A percentile compares a stretch with the other conserved stretches of the same genome.
Conservation (phyloP, 2,888 invertebrate species). For the Calameuta idolon region DNA sequence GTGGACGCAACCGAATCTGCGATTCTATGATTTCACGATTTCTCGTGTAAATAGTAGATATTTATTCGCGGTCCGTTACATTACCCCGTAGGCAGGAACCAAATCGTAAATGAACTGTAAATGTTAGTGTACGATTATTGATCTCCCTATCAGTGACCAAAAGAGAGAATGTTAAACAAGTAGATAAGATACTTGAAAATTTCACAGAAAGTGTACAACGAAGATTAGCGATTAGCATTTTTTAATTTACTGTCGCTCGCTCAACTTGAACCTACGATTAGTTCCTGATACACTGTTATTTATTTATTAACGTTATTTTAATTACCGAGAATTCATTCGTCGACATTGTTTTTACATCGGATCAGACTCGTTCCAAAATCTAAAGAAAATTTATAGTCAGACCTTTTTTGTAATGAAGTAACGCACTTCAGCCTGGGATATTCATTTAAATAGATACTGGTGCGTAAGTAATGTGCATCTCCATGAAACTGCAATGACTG, state of each 20-base stretch:
- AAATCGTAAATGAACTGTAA: constrained; percentile 29
- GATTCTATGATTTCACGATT: background rate
- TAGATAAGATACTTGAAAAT: background rate
- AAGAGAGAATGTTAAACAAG: background rate
- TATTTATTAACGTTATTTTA: background rate
- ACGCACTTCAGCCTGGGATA: background rate
- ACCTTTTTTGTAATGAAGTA: background rate
- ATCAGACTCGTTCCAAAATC: too few relatives aligned
- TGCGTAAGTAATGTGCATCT: background rate
- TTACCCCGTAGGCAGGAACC: constrained; percentile 14
- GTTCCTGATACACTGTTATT: constrained; percentile 18
- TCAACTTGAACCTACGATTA: constrained; percentile 9
- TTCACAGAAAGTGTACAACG: too few relatives aligned
- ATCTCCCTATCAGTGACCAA: background rate
- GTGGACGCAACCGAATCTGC: constrained; percentile 24
- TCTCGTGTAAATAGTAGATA: constrained; percentile 31
- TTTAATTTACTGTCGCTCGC: background rate
- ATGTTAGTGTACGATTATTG: constrained; percentile 22
- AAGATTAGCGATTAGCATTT: background rate
- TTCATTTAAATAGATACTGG: background rate
- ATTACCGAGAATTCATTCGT: background rate
- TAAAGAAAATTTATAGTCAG: background rate
- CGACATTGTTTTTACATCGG: too few relatives aligned
- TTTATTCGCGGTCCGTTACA: constrained; percentile 15
- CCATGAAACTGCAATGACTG: background rate